Conservation (phyloP, 2,888 invertebrate species). For the Anthoptus insignis region DNA sequence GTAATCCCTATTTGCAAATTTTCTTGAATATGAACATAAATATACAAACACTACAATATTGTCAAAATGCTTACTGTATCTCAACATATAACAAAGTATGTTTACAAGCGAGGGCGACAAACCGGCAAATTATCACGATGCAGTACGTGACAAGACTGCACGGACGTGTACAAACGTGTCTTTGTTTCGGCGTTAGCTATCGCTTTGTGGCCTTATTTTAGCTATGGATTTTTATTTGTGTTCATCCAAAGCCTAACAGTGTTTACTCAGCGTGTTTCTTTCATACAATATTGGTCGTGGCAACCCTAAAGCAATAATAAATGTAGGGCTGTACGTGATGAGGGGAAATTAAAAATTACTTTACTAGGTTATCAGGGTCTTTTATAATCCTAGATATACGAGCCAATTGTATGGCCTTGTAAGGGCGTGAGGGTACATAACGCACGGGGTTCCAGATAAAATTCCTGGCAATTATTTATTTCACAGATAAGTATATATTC, state of each 20-base stretch:
- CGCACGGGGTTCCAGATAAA: too few relatives aligned
- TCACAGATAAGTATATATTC: too few relatives aligned
- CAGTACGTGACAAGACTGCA: neutral
- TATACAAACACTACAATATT: neutral
- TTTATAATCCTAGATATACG: too few relatives aligned
- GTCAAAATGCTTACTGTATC: neutral
- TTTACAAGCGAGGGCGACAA: constrained; percentile 1
- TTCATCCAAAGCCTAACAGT: neutral
- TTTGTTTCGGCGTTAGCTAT: neutral
- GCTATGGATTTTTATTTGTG: neutral
- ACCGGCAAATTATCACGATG: constrained; percentile 10
- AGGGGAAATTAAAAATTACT: neutral
- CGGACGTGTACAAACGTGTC: constrained; percentile 5
- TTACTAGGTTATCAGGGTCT: too few relatives aligned
- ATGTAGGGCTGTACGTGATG: neutral
- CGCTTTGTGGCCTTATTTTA: neutral
- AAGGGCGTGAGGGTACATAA: too few relatives aligned
- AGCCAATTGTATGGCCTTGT: too few relatives aligned
- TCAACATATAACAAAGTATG: neutral
- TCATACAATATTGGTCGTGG: neutral
- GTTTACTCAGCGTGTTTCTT: neutral
- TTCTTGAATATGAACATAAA: neutral
- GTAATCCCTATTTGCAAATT: too few relatives aligned
- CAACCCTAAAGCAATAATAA: neutral
- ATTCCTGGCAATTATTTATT: too few relatives aligned